Evolutionary conservation across 2,888 invertebrate species (phyloP), one percentile per base, ranked within the genome.

Genomic region (Oligia strigilis): DNA sequence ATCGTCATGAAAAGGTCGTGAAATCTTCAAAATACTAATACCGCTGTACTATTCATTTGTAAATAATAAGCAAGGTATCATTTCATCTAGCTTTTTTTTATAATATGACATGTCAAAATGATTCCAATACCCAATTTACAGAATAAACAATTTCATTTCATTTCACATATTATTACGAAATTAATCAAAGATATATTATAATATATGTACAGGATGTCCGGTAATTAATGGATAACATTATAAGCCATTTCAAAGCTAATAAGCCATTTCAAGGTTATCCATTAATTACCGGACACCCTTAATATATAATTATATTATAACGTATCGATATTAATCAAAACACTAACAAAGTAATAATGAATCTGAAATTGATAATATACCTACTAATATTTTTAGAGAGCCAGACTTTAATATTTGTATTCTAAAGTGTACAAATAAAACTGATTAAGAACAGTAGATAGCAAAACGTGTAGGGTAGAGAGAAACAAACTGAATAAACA

Each of bases 401-500:
- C 14, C 1, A 46, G 1, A 4, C 52, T 11, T 36, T n/a, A 49
- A 0, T 29, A 73, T 46, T 69, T 52, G 14, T 13, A 19, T 52
- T 43, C 9, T 46, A 23, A 78, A 69, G 36, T 65, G 60, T 40
- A 40, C 58, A 29, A 70, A 60, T 74, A 67, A 60, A 40, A 49
- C 4, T 55, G 11, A 52, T 60, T 14, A 29, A 58, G 9, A 64
- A 14, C n/a, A 49, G 13, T 4, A 72, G 8, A n/a, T n/a, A 49
- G 0, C 17, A 29, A n/a, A 49, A 73, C 17, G 4, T 43, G 23
- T 23, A 62, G 19, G 36, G 70, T 17, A 71, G n/a, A 75, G 43
- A 62, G 23, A 60, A 77, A 80, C 80, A 83, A 36, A 86, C 85
- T 80, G 67, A 49, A 46, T 49, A 85, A 86, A 85, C 72, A 83